Conservation (phyloP, 2,113 vertebrate species). For the Tinamus guttatus region DNA sequence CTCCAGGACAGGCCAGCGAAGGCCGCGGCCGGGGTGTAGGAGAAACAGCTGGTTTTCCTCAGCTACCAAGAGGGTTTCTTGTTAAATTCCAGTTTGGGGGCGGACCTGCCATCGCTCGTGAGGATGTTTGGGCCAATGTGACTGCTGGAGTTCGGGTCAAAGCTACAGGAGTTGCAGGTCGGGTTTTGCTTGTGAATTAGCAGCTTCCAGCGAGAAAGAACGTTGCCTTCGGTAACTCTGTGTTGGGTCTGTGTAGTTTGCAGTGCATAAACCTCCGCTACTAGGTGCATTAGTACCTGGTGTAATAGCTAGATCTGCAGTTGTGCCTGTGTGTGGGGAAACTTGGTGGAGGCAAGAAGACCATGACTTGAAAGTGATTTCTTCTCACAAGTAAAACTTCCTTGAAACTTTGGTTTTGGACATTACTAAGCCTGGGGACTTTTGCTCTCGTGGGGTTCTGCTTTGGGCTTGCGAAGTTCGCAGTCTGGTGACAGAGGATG, state of each 20-base stretch:
- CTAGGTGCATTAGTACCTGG: background rate
- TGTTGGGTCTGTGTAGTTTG: background rate
- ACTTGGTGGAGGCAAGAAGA: background rate
- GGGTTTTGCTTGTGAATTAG: background rate
- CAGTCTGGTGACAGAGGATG: background rate
- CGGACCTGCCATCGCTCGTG: background rate
- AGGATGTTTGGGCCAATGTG: rapidly evolving
- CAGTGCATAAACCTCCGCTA: background rate
- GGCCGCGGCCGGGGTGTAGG: background rate
- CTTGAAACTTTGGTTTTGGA: background rate
- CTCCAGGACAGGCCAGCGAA: background rate
- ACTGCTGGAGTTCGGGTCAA: background rate
- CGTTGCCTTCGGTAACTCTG: background rate
- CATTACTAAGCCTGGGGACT: too few relatives aligned
- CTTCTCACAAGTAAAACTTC: background rate
- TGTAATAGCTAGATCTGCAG: background rate
- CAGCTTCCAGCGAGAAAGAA: background rate
- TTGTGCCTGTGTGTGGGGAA: too few relatives aligned
- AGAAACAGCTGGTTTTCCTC: background rate
- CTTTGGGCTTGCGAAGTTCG: background rate
- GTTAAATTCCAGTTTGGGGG: background rate
- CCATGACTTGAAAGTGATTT: background rate
- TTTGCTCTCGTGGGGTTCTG: background rate
- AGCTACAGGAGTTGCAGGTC: background rate
- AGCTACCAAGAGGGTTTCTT: background rate